Conservation (phyloP, 1,140 invertebrate species). For the Drosophila fuyamai region DNA sequence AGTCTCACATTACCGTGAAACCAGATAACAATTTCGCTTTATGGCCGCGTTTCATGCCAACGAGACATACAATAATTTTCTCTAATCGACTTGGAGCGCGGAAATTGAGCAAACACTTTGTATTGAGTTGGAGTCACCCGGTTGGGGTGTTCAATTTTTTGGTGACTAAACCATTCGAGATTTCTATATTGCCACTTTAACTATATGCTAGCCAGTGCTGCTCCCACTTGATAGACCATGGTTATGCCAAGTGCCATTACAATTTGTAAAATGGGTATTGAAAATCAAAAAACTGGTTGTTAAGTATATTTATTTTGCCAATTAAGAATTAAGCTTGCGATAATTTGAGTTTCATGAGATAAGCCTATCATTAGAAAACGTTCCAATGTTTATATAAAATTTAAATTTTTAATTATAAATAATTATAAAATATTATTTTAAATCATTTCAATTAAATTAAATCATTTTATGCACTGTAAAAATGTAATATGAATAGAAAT, state of each 20-base stretch:
- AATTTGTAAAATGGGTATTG: background rate
- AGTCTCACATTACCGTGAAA: slow-evolving; percentile 69
- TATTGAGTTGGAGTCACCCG: slow-evolving; percentile 4
- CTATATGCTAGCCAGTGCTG: background rate
- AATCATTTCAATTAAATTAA: too few relatives aligned
- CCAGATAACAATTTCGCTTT: slow-evolving; percentile 75
- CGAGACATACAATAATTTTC: slow-evolving; percentile 77
- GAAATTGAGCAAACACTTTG: slow-evolving; percentile 81
- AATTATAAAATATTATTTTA: too few relatives aligned
- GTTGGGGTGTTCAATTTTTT: background rate
- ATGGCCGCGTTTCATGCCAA: slow-evolving; percentile 73
- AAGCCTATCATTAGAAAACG: too few relatives aligned
- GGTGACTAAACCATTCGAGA: background rate
- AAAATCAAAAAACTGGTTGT: too few relatives aligned
- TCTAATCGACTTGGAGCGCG: slow-evolving; percentile 69
- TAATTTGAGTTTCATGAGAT: too few relatives aligned
- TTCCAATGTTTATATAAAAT: too few relatives aligned
- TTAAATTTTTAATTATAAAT: too few relatives aligned
- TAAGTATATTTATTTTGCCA: too few relatives aligned
- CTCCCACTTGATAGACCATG: background rate
- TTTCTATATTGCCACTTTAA: slow-evolving; percentile 24
- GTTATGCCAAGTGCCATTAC: too few relatives aligned
- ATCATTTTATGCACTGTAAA: too few relatives aligned
- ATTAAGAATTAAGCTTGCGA: too few relatives aligned
- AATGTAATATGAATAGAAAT: too few relatives aligned